Conservation (phyloP, 2,797 vertebrate species). For the Leptoclinus maculatus region DNA sequence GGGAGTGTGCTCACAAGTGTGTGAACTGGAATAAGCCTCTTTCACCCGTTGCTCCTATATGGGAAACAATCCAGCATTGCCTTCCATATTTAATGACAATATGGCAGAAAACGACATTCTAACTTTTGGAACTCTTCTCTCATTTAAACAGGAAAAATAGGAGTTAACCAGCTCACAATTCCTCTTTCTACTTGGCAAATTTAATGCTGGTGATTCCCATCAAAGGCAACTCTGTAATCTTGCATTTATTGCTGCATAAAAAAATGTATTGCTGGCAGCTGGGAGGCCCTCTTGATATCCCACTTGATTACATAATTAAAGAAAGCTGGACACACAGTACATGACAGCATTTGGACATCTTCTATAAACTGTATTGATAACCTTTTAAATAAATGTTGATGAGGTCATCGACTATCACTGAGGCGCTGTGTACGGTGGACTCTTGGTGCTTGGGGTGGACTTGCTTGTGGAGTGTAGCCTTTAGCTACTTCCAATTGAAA, state of each 20-base stretch:
- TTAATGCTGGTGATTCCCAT: neutral
- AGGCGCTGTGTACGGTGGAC: neutral
- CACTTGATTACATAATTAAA: neutral
- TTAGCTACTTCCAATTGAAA: neutral
- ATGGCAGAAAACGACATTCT: neutral
- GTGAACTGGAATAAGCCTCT: neutral
- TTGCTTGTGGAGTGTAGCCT: neutral
- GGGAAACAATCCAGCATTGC: neutral
- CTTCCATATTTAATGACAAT: neutral
- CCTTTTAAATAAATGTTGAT: too few relatives aligned
- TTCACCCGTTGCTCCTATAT: neutral
- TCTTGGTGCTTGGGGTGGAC: neutral
- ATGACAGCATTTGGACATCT: too few relatives aligned
- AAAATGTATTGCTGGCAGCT: neutral
- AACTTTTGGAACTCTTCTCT: neutral
- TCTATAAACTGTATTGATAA: too few relatives aligned
- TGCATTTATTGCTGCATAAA: neutral
- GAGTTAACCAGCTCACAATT: neutral
- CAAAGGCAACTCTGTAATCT: neutral
- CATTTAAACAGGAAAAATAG: neutral
- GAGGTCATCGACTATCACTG: neutral
- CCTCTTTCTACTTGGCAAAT: neutral
- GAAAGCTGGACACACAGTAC: neutral
- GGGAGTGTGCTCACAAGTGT: neutral
- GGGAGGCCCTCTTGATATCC: neutral